These are phyloP conservation scores for Dendropsophus ebraccatus DNA, from an alignment of 2,113 vertebrate genomes.

Conservation along the genomic window DNA sequence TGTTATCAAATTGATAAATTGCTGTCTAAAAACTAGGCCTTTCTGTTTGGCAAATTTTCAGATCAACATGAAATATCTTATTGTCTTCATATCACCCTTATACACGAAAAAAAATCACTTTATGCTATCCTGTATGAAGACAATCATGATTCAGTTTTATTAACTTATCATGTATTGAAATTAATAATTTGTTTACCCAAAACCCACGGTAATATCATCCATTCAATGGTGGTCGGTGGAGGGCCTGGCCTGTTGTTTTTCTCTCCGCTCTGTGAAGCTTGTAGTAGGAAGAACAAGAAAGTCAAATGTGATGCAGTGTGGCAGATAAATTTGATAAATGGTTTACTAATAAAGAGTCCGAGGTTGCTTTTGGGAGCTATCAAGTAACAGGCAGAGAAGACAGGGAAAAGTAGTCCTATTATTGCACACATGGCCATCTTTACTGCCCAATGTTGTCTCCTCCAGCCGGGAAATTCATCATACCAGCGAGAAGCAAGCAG, in stretches of 20 bases:
- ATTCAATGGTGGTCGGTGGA: slow-evolving; percentile 88
- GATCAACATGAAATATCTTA: not conserved
- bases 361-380: slow-evolving; percentile 89
- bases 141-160: not conserved
- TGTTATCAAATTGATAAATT: too few relatives aligned
- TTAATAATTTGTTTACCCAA: slow-evolving; percentile 89
- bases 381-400: slow-evolving; percentile 92
- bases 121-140: too few relatives aligned
- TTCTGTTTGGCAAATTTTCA: not conserved
- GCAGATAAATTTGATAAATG: slow-evolving; percentile 99
- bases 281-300: slow-evolving; percentile 92
- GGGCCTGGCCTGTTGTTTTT: slow-evolving; percentile 84
- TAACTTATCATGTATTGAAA: slow-evolving; percentile 39
- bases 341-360: slow-evolving; percentile 94
- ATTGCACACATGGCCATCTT: slow-evolving; percentile 92
- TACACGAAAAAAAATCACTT: too few relatives aligned
- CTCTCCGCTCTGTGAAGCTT: slow-evolving; percentile 92
- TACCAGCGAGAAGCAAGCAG: slow-evolving; percentile 97
- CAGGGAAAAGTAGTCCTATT: slow-evolving; percentile 90
- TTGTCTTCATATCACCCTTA: not conserved
- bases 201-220: slow-evolving; percentile 99
- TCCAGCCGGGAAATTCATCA: slow-evolving; percentile 94
- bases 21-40: too few relatives aligned
- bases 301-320: slow-evolving; percentile 98
- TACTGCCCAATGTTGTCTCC: slow-evolving; percentile 92